Base-by-base conservation (phyloP, 2,113 vertebrate species). In the Plectropomus leopardus region DNA sequence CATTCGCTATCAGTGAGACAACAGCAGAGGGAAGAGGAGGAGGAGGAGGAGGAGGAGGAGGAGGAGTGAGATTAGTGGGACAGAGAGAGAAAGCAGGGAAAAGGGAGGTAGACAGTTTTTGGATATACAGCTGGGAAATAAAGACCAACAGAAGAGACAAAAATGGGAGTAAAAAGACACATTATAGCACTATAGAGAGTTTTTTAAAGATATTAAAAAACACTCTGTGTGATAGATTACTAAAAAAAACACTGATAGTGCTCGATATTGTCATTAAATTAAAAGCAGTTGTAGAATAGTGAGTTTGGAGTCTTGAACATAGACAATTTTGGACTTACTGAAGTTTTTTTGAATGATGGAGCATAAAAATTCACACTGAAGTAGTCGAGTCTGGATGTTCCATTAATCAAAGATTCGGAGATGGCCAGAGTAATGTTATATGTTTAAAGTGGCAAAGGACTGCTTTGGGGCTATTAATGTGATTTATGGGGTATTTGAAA, bases 11-110 rank as follows among this genome's bases (percentile, higher is more conserved):
- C 72, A 45, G 72, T 10, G 1, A 24, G 26, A 80, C 50, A 71
- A 66, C 55, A 30, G 64, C 2, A n/a, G 54, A 79, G 57, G 54
- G 68, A n/a, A n/a, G n/a, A 72, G 59, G 36, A 67, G 65, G 45
- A 73, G 63, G 32, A 73, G 42, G 34, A 44, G 42, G 16, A 77
- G 61, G 64, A 78, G 60, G 68, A 72, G 59, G 36, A 68, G 60
- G 47, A 73, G 64, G 34, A 74, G 44, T 15, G 65, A 80, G 83
- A 82, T 69, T 40, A 80, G 34, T 5, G 15, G 34, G 36, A 78
- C 45, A 47, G 36, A 54, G 65, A 76, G 50, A 73, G 61, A 55
- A 58, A 42, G 55, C 58, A 74, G 55, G 55, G 67, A 44, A 57
- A 64, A 36, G 32, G 57, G 72, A 76, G 63, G 47, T 4, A 42